Percentiles rank a stretch among this genome's conserved stretches.
Evolutionary conservation across 2,888 invertebrate genomes (phyloP).

Genomic region (Bugula neritina): DNA sequence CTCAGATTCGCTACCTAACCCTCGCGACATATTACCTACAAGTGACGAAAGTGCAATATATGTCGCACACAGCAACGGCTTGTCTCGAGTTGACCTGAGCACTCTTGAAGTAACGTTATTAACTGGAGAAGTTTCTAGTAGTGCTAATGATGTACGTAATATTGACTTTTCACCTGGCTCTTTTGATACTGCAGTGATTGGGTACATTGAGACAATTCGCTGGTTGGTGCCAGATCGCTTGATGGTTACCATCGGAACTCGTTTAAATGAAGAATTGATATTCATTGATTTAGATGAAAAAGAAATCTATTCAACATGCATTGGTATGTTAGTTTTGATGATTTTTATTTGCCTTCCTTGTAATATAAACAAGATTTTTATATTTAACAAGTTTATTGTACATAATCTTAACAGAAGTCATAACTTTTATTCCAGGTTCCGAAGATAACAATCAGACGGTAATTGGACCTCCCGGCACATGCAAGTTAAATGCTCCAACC

Average conservation of each 20-base stretch:
- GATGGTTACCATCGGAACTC: not conserved
- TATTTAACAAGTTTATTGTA: not conserved
- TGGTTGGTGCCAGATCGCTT: constrained; percentile 15
- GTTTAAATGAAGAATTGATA: not conserved
- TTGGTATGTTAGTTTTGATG: not conserved
- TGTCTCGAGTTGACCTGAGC: not conserved
- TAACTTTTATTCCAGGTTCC: too few relatives aligned
- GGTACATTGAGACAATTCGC: not conserved
- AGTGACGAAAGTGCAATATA: not conserved
- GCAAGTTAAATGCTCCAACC: constrained; percentile 5
- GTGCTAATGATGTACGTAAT: not conserved
- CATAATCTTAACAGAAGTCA: not conserved
- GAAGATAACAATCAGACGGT: not conserved
- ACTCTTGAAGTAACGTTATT: not conserved
- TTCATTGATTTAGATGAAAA: constrained; percentile 15
- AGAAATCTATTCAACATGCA: constrained; percentile 9
- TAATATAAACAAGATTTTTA: too few relatives aligned
- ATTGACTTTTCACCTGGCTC: not conserved
- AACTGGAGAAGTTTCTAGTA: not conserved
- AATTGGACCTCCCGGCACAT: not conserved
- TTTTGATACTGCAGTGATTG: not conserved
- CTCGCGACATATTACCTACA: not conserved
- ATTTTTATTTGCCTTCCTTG: too few relatives aligned
- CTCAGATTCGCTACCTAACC: not conserved
- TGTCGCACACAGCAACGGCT: not conserved